These are phyloP conservation scores for Aricia artaxerxes DNA, from an alignment of 2,888 invertebrate genomes.

Conservation along the genomic window DNA sequence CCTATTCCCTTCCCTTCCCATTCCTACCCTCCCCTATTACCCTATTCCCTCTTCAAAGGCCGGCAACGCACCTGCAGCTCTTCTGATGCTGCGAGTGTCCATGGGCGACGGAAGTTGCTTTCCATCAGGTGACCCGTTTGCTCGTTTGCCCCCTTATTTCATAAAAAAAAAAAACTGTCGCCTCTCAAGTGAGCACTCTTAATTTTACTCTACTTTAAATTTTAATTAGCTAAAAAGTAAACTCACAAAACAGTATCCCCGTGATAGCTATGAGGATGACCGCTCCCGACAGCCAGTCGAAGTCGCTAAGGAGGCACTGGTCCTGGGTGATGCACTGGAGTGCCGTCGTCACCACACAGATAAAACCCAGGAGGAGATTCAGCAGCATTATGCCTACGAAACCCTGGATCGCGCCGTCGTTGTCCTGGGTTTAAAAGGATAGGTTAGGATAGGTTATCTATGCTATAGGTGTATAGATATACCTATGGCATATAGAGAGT, in stretches of 20 bases:
- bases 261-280: constrained; percentile 39
- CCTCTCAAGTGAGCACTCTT: too few relatives aligned
- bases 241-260: constrained; percentile 51
- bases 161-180: too few relatives aligned
- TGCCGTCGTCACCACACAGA: constrained; percentile 40
- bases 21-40: too few relatives aligned
- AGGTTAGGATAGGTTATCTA: neutral
- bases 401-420: constrained; percentile 54
- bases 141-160: too few relatives aligned
- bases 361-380: constrained; percentile 47
- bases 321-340: constrained; percentile 45
- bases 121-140: too few relatives aligned
- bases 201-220: too few relatives aligned
- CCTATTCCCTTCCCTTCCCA: too few relatives aligned
- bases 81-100: too few relatives aligned
- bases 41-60: too few relatives aligned
- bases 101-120: too few relatives aligned
- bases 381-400: constrained; percentile 54
- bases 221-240: neutral
- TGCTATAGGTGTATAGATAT: neutral
- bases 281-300: constrained; percentile 54
- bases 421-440: constrained; percentile 44
- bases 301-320: constrained; percentile 44
- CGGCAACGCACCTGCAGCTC: too few relatives aligned
- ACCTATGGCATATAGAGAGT: too few relatives aligned